Evolutionary conservation across 2,888 invertebrate genomes (phyloP).

Genomic region (Tuberolachnus salignus): DNA sequence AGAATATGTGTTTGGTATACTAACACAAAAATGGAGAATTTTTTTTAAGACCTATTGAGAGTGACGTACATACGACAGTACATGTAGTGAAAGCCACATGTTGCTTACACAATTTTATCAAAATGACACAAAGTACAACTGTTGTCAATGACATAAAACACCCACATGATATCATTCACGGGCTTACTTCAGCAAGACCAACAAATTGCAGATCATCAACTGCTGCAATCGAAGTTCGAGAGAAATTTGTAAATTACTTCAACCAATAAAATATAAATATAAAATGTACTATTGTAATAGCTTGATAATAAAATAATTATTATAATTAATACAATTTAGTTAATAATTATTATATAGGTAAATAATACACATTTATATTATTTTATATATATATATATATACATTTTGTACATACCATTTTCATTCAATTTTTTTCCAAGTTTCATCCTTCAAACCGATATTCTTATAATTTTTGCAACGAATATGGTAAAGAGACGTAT

Average conservation of each 20-base stretch:
- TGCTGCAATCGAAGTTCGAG: conserved; percentile 25
- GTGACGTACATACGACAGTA: conserved; percentile 12
- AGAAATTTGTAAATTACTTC: conserved; percentile 28
- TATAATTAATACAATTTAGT: conserved; percentile 11
- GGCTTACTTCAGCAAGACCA: conserved; percentile 22
- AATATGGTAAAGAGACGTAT: conserved; percentile 26
- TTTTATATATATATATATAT: too few relatives aligned
- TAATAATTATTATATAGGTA: conserved; percentile 5
- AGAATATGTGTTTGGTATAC: conserved; percentile 17
- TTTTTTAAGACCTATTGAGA: conserved; percentile 35
- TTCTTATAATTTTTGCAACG: conserved; percentile 21
- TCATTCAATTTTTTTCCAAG: conserved; percentile 27
- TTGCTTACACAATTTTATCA: conserved; percentile 31
- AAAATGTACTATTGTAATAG: conserved; percentile 10
- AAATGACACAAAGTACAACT: conserved; percentile 36
- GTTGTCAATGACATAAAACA: conserved; percentile 13
- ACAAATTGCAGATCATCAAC: conserved; percentile 26
- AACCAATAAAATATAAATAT: conserved; percentile 20
- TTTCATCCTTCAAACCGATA: conserved; percentile 30
- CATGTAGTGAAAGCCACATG: conserved; percentile 36
- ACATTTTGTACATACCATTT: conserved; percentile 4
- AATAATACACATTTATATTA: not conserved
- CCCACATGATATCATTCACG: conserved; percentile 6
- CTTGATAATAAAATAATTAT: conserved; percentile 18
- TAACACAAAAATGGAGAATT: conserved; percentile 33